Conservation (phyloP, 2,797 vertebrate genomes). For the Schizopygopsis pylzovi region DNA sequence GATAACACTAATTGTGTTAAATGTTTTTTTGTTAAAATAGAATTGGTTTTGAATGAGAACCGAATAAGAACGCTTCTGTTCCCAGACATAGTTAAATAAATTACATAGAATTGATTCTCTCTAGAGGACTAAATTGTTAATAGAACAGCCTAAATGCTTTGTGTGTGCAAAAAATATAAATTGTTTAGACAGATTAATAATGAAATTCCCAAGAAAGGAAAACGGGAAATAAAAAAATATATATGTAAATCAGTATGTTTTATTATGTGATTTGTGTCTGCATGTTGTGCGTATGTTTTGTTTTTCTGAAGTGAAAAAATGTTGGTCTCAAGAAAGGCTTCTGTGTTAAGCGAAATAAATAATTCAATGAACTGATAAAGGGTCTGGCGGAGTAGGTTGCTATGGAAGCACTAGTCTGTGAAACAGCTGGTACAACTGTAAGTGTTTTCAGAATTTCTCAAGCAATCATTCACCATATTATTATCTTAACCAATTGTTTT, state of each 20-base stretch:
- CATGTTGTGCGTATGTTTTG: conserved; percentile 7
- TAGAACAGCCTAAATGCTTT: not conserved
- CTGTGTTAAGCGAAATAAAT: conserved; percentile 66
- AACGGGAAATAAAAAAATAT: not conserved
- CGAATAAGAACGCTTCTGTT: not conserved
- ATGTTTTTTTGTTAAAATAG: conserved; percentile 5
- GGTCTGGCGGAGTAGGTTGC: conserved; percentile 64
- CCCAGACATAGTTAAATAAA: not conserved
- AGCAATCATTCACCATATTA: not conserved
- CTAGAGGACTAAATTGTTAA: not conserved
- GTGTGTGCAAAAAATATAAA: not conserved
- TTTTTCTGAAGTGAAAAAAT: conserved; percentile 41
- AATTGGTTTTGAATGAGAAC: not conserved
- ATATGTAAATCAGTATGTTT: not conserved
- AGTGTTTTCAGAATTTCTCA: conserved; percentile 2
- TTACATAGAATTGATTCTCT: not conserved
- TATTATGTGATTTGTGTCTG: not conserved
- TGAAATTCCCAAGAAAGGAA: not conserved
- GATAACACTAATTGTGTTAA: not conserved
- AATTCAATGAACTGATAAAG: conserved; percentile 67
- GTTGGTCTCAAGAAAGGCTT: conserved; percentile 43
- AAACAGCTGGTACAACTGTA: conserved; percentile 25
- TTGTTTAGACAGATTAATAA: not conserved
- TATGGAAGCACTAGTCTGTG: conserved; percentile 60
- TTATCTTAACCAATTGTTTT: not conserved